Evolutionary conservation across 2,888 invertebrate species (phyloP).

Genomic region (Habrosyne pyritoides): DNA sequence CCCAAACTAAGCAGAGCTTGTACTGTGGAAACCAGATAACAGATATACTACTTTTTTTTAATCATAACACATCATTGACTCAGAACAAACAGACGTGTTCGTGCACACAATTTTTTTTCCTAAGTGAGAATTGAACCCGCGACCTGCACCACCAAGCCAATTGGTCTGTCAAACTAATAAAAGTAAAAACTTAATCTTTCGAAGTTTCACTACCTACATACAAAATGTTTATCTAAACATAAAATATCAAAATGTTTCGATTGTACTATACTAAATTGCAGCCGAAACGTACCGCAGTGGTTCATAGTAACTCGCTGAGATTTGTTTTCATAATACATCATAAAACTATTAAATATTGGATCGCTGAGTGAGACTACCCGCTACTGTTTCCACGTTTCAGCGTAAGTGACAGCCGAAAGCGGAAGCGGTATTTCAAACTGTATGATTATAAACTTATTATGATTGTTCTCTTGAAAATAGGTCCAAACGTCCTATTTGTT

Average conservation of each 20-base stretch:
- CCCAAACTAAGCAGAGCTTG: too few relatives aligned
- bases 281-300: conserved; percentile 71
- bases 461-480: conserved; percentile 10
- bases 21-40: too few relatives aligned
- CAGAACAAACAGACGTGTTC: too few relatives aligned
- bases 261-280: conserved; percentile 51
- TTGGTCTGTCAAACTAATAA: too few relatives aligned
- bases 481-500: not conserved
- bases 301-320: conserved; percentile 77
- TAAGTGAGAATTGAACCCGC: too few relatives aligned
- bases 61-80: too few relatives aligned
- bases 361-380: conserved; percentile 83
- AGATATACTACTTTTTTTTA: too few relatives aligned
- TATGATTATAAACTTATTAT: conserved; percentile 12
- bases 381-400: conserved; percentile 66
- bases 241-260: conserved; percentile 65
- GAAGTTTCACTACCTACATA: too few relatives aligned
- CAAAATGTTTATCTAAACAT: conserved; percentile 1
- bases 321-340: conserved; percentile 85
- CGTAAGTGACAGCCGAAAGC: conserved; percentile 47
- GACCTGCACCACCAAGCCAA: too few relatives aligned
- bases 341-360: conserved; percentile 84
- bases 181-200: too few relatives aligned
- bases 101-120: too few relatives aligned
- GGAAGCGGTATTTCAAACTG: conserved; percentile 39